phyloP scores from a whole-genome alignment of 2,888 invertebrate species.

The Aricia artaxerxes region DNA sequence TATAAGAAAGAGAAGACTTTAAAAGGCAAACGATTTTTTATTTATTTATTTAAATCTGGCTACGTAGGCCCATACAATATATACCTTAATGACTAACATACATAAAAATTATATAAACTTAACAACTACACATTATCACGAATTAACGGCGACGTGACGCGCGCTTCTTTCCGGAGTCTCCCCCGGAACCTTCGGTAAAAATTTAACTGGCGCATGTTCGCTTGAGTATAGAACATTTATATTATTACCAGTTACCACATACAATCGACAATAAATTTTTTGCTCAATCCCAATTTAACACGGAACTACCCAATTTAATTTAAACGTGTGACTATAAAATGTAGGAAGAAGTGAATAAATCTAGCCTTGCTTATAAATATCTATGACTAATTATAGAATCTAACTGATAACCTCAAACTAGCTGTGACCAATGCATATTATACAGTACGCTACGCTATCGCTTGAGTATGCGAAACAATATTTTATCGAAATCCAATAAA shows the following conservation, averaged over 20 bases:
- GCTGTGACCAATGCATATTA: not conserved
- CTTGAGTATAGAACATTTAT: not conserved
- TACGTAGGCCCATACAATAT: too few relatives aligned
- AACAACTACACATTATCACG: too few relatives aligned
- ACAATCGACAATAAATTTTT: not conserved
- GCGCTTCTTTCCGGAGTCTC: too few relatives aligned
- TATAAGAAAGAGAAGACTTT: not conserved
- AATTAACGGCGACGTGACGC: too few relatives aligned
- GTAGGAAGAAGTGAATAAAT: not conserved
- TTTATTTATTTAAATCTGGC: too few relatives aligned
- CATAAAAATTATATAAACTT: too few relatives aligned
- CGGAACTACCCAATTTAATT: slow-evolving; percentile 1
- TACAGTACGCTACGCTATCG: not conserved
- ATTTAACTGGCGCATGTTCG: too few relatives aligned
- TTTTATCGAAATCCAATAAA: slow-evolving; percentile 2
- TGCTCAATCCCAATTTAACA: not conserved
- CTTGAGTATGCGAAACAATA: not conserved
- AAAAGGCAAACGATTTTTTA: not conserved
- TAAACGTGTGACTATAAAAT: not conserved
- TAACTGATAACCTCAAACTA: not conserved
- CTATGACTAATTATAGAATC: slow-evolving; percentile 1
- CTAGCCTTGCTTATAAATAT: not conserved
- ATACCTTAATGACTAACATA: too few relatives aligned
- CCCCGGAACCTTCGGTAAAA: too few relatives aligned
- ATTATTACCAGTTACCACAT: not conserved